phyloP scores from a whole-genome alignment of 2,797 vertebrate species.

The Malurus leucopterus region DNA sequence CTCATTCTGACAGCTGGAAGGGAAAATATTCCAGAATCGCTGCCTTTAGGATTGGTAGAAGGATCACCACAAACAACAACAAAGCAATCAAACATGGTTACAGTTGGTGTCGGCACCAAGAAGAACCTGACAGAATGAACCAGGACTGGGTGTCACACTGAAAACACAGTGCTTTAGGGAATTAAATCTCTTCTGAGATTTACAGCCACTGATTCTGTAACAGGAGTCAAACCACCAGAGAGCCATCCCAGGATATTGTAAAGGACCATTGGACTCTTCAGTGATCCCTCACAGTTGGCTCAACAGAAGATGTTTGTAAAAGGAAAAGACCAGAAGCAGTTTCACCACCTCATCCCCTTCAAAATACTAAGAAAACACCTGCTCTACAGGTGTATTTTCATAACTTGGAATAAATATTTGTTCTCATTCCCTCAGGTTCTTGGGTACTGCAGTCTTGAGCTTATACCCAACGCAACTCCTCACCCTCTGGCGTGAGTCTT shows the following conservation, averaged over 20 bases:
- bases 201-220: neutral
- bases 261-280: neutral
- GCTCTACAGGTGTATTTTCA: neutral
- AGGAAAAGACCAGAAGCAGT: neutral
- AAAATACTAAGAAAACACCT: neutral
- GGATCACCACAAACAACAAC: rapidly evolving
- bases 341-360: neutral
- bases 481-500: neutral
- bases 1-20: neutral
- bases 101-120: neutral
- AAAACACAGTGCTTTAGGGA: neutral
- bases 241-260: neutral
- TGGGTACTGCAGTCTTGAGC: neutral
- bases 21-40: neutral
- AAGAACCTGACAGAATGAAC: neutral
- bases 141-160: neutral
- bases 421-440: neutral
- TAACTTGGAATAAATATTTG: neutral
- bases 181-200: neutral
- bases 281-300: neutral
- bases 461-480: neutral
- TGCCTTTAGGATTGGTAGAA: neutral
- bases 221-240: neutral
- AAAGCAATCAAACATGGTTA: neutral
- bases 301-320: neutral